Base-by-base conservation (phyloP, 2,113 vertebrate species). In the Dissostichus mawsoni region DNA sequence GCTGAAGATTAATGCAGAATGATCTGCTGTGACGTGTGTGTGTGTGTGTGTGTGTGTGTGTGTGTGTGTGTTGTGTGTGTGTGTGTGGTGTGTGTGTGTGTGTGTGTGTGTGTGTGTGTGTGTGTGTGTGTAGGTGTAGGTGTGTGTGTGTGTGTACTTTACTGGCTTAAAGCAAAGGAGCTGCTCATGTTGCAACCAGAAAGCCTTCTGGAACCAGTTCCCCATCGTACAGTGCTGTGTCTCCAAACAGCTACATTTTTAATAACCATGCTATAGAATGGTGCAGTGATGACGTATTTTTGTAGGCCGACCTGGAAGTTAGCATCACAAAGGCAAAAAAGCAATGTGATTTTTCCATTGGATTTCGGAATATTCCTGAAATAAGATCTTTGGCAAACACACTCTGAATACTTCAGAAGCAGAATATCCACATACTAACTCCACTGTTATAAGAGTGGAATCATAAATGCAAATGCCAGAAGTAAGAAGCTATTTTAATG, bases 1-100 rank as follows among this genome's bases (percentile, higher is more conserved):
- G 70, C 74, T 58, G 82, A 62, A 78, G 67, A 70, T 87, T 67
- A 70, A 76, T 62, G 80, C 82, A 85, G 76, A 81, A 72, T 56
- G 62, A 81, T 87, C 66, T 63, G 66, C 58, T 75, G 53, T 76
- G 75, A 71, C 12, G 9, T 68, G 61, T 68, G 44, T 69, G 41
- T 5, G 56, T 65, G 76, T 52, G 44, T 51, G 81, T 63, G 44
- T 81, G 76, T 68, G 79, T 61, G 55, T 78, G 75, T 51, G 66
- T 53, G 47, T 61, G 36, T 55, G 70, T 48, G 71, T 33, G 18
- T 23, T 29, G 69, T 25, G 48, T 73, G 36, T 51, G 80, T 52
- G 44, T 74, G 74, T 68, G 81, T 56, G 48, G 48, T 81, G 76
- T 68, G 79, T 61, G 61, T 79, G 75, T 56, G 66, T 52, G 47